Evolutionary conservation across 1,140 invertebrate species (phyloP), one percentile per base, ranked within the genome.

Genomic region (Heliconius hermathena): DNA sequence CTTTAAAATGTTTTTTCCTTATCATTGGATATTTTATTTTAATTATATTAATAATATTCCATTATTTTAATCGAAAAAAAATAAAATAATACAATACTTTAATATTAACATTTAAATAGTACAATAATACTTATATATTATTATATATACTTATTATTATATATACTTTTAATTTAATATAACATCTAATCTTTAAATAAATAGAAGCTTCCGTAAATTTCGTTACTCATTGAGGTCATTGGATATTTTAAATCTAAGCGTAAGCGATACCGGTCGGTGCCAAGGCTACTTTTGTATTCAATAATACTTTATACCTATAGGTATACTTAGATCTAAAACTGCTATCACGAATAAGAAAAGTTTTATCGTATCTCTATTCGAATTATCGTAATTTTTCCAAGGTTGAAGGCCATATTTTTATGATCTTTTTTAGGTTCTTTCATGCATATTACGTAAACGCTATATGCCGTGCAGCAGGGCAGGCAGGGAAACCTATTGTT

Each of bases 211-310:
- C 54, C 77, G 72, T 79, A 79, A 74, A 70, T 73, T 71, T 66
- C 26, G 60, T 29, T 29, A 29, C 60, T 57, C 70, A 38, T 49
- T 76, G 60, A 79, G 74, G 78, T 80, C 78, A 70, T 36, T 70
- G 22, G 20, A 74, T 79, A 82, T 82, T 84, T 82, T 76, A 76
- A 81, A 77, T 71, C 80, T 76, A 86, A 74, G 80, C 83, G 83
- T 79, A 73, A 84, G 81, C 80, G 84, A 81, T 76, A 66, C 13
- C 26, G 60, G 83, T 79, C 22, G 79, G 83, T 86, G 87, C 84
- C 87, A 89, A 89, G 88, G 87, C 86, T 86, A 81, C 36, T 79
- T 73, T 80, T 80, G 72, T 85, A 74, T 85, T 84, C 85, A 84
- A 70, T 80, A 78, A 81, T 80, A 54, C 49, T 79, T 29, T 33